A percentile compares a stretch with the other conserved stretches of the same genome.
Conservation (phyloP, 2,113 vertebrate genomes). For the Athene cunicularia region DNA sequence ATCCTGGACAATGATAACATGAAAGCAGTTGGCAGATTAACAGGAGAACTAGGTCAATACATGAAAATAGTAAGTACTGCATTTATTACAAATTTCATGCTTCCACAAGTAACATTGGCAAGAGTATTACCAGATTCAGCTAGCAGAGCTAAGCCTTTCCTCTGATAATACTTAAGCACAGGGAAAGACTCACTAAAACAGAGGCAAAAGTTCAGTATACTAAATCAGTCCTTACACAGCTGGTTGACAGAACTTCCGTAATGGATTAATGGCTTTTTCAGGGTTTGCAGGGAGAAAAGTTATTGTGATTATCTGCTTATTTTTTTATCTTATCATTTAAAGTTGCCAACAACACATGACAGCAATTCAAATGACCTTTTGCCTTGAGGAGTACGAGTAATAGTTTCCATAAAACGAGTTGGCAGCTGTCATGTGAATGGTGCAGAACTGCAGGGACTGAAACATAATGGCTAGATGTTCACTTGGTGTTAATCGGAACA, state of each 20-base stretch:
- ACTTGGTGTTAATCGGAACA: background rate
- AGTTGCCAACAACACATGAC: background rate
- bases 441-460: background rate
- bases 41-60: conserved; percentile 68
- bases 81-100: background rate
- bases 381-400: background rate
- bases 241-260: background rate
- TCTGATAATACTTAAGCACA: background rate
- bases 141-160: background rate
- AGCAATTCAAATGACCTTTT: conserved; percentile 17
- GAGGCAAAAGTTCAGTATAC: background rate
- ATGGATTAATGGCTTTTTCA: background rate
- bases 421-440: background rate
- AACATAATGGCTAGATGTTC: background rate
- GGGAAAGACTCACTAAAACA: background rate
- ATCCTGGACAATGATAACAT: conserved; percentile 76
- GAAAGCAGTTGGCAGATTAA: conserved; percentile 66
- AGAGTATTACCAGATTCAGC: background rate
- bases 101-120: background rate
- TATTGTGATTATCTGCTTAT: background rate
- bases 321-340: conserved; percentile 13
- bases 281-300: background rate
- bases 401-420: background rate
- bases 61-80: conserved; percentile 69
- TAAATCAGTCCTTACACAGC: background rate